These are phyloP conservation scores for Rhyacichthys aspro DNA, from an alignment of 2,797 vertebrate species.

Conservation along the genomic window DNA sequence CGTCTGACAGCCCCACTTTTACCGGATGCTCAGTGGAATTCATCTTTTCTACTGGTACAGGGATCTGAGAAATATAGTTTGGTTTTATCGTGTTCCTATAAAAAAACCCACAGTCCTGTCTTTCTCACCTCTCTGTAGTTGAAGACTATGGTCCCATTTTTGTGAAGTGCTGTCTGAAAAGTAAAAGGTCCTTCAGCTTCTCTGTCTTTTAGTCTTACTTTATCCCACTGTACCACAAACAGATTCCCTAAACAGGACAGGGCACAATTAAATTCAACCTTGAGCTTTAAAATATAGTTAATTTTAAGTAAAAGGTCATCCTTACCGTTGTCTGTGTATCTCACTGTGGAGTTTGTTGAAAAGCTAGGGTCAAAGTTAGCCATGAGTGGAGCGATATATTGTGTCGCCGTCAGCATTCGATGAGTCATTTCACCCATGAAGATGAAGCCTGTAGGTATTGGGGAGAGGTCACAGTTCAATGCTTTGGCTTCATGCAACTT, in stretches of 20 bases:
- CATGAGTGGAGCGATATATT: constrained; percentile 96
- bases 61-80: constrained; percentile 77
- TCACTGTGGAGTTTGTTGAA: constrained; percentile 90
- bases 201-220: constrained; percentile 88
- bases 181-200: constrained; percentile 89
- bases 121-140: constrained; percentile 88
- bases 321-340: constrained; percentile 93
- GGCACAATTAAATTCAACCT: constrained; percentile 6
- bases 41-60: constrained; percentile 85
- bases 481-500: not conserved
- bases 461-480: not conserved
- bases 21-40: constrained; percentile 92
- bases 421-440: constrained; percentile 92
- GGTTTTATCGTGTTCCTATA: not conserved
- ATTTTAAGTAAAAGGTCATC: not conserved
- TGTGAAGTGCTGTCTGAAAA: constrained; percentile 90
- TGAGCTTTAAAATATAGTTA: not conserved
- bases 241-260: constrained; percentile 79
- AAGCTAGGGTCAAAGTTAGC: constrained; percentile 98
- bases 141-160: constrained; percentile 88
- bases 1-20: constrained; percentile 94
- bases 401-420: constrained; percentile 95
- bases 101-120: not conserved
- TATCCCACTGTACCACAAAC: constrained; percentile 95
- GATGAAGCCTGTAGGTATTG: constrained; percentile 87